These are phyloP conservation scores for Crypturellus tataupa DNA, from an alignment of 2,797 vertebrate species.

Conservation along the genomic window DNA sequence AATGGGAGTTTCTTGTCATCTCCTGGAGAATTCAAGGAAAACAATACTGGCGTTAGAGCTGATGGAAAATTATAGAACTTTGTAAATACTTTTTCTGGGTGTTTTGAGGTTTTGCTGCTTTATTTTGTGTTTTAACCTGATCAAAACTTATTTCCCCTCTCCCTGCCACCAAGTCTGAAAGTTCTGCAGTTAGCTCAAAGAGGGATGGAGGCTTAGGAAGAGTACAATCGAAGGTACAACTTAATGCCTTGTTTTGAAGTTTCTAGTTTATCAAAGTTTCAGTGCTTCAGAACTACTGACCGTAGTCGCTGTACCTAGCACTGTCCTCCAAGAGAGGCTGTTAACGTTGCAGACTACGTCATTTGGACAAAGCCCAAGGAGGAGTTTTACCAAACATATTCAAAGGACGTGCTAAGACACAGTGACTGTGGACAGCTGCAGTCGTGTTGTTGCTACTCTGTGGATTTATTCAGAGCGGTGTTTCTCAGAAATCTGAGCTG, in stretches of 20 bases:
- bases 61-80: background rate
- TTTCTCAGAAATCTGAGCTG: constrained; percentile 47
- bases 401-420: background rate
- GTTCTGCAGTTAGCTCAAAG: background rate
- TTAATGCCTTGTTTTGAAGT: background rate
- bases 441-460: background rate
- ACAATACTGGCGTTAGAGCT: background rate
- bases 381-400: background rate
- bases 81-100: background rate
- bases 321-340: background rate
- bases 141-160: background rate
- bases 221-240: background rate
- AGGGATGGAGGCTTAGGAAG: background rate
- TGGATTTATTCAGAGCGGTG: background rate
- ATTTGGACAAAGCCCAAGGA: background rate
- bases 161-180: background rate
- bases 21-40: background rate
- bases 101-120: background rate
- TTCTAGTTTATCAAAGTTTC: background rate
- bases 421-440: accelerated
- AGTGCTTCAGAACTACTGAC: background rate
- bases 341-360: background rate
- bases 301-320: background rate
- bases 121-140: background rate
- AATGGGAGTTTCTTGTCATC: background rate